These are phyloP conservation scores for Drosophila nikananu DNA, from an alignment of 1,140 invertebrate genomes.

Conservation along the genomic window DNA sequence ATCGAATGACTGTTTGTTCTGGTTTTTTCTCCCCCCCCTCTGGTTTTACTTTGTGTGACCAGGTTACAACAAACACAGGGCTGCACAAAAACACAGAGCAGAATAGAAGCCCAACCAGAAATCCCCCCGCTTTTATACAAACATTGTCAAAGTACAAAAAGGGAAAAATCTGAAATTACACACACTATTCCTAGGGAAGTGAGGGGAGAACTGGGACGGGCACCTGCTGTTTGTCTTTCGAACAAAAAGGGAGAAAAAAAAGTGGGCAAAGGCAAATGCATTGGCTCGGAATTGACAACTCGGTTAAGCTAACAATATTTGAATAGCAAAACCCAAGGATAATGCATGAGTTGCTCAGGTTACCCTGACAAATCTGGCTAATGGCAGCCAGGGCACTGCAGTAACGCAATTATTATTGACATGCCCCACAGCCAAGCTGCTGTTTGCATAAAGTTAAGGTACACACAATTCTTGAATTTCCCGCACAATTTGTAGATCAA, in stretches of 20 bases:
- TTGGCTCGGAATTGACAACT: slow-evolving; percentile 77
- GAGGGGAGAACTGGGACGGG: slow-evolving; percentile 8
- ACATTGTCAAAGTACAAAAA: slow-evolving; percentile 64
- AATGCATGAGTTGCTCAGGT: slow-evolving; percentile 58
- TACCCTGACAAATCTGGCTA: slow-evolving; percentile 47
- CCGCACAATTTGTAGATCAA: slow-evolving; percentile 33
- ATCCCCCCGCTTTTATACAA: slow-evolving; percentile 50
- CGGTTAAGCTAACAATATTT: slow-evolving; percentile 79
- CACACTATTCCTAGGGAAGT: slow-evolving; percentile 44
- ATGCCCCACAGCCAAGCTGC: slow-evolving; percentile 35
- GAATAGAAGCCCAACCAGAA: slow-evolving; percentile 47
- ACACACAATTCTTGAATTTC: slow-evolving; percentile 45
- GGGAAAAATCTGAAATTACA: slow-evolving; percentile 62
- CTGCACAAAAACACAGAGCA: slow-evolving; percentile 8
- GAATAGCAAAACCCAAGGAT: slow-evolving; percentile 66
- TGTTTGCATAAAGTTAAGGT: slow-evolving; percentile 51
- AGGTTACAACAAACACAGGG: slow-evolving; percentile 64
- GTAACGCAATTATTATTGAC: slow-evolving; percentile 66
- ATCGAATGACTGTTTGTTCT: slow-evolving; percentile 76
- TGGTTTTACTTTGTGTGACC: slow-evolving; percentile 64
- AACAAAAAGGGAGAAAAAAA: slow-evolving; percentile 15
- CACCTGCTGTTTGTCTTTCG: slow-evolving; percentile 65
- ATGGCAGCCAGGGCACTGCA: slow-evolving; percentile 25
- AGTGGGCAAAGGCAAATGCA: slow-evolving; percentile 49
- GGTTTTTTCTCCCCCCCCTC: slow-evolving; percentile 40